These are phyloP conservation scores for Machimus rusticus DNA, from an alignment of 2,888 invertebrate genomes.

Conservation along the genomic window DNA sequence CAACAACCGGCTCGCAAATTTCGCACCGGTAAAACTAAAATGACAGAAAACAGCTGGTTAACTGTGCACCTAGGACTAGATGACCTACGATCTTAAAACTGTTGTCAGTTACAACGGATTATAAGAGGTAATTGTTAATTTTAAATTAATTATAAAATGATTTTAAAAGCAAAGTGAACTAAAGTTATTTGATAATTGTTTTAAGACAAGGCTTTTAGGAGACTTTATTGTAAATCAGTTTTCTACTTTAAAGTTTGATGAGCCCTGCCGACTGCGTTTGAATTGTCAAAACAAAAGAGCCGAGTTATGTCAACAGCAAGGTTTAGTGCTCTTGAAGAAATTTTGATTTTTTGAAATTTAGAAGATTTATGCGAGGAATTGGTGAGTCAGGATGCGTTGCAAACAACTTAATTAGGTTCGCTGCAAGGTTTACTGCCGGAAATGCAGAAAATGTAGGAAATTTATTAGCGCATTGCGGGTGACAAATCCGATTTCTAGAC, in stretches of 20 bases:
- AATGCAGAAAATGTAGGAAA: neutral
- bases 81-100: neutral
- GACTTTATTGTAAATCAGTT: neutral
- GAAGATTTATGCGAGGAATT: neutral
- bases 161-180: neutral
- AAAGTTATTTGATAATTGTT: neutral
- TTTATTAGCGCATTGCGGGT: neutral
- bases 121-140: neutral
- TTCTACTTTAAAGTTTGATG: neutral
- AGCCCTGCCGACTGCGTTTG: neutral
- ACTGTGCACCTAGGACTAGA: neutral
- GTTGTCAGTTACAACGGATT: neutral
- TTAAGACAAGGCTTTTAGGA: neutral
- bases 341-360: neutral
- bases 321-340: neutral
- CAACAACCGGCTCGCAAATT: neutral
- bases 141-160: neutral
- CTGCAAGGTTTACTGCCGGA: neutral
- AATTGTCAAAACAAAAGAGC: neutral
- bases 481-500: neutral
- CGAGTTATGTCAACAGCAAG: neutral
- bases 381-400: neutral
- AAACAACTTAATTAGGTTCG: neutral
- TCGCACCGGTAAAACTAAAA: neutral
- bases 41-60: neutral